Conservation (phyloP, 2,888 invertebrate genomes). For the Oeneis ivallda region DNA sequence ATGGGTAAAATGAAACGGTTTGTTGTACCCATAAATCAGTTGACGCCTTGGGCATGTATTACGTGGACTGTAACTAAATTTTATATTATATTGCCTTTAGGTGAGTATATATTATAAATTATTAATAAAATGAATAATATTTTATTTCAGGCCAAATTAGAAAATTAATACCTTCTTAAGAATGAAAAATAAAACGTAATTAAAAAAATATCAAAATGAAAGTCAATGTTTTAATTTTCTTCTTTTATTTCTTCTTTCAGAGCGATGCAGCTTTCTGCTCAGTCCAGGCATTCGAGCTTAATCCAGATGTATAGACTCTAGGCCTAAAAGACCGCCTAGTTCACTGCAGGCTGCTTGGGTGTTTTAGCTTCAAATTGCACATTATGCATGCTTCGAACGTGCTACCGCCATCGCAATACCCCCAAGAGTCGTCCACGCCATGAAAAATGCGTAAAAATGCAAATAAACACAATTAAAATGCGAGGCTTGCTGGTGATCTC, state of each 20-base stretch:
- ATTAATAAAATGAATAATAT: neutral
- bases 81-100: neutral
- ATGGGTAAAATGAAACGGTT: conserved; percentile 23
- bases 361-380: neutral
- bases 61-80: conserved; percentile 14
- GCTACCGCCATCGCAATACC: neutral
- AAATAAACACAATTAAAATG: neutral
- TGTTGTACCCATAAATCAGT: conserved; percentile 23
- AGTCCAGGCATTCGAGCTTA: neutral
- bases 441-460: neutral
- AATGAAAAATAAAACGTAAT: no score
- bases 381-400: neutral
- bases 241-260: no score
- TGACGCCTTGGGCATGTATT: conserved; percentile 10
- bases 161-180: no score
- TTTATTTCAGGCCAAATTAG: no score
- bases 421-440: neutral
- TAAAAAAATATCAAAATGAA: no score
- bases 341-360: neutral
- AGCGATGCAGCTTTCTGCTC: neutral
- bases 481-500: neutral
- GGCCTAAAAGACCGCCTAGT: neutral
- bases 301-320: neutral
- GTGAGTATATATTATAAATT: neutral
- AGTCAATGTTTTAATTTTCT: no score